phyloP scores from a whole-genome alignment of 53 echinoderm and acorn worm genomes.

The Luidia sarsii region DNA sequence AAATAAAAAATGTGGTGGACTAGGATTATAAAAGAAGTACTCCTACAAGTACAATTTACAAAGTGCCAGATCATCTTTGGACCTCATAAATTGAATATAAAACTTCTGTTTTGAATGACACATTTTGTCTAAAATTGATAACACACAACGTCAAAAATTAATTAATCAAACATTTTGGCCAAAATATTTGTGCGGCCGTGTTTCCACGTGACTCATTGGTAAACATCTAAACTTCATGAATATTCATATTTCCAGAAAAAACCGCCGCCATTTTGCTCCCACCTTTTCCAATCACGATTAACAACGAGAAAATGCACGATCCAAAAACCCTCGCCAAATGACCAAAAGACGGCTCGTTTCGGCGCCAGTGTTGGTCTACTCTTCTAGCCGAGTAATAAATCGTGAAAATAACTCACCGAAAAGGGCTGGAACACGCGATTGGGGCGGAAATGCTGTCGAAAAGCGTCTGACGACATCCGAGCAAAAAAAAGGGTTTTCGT shows the following conservation, averaged over 20 bases:
- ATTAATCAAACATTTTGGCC: no score
- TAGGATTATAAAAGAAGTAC: no score
- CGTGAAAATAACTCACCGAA: background rate
- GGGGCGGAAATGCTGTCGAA: slow-evolving; percentile 7
- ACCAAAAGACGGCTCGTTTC: background rate
- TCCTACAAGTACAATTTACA: no score
- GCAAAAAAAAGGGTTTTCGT: slow-evolving; percentile 11
- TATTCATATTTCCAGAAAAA: slow-evolving; percentile 29
- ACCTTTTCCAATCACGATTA: slow-evolving; percentile 41
- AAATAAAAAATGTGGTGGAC: no score
- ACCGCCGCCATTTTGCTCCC: slow-evolving; percentile 45
- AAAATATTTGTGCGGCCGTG: no score
- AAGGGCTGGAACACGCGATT: slow-evolving; percentile 1
- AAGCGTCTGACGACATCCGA: slow-evolving; percentile 43
- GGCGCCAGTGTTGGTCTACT: background rate
- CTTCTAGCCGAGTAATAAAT: background rate
- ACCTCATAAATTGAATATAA: no score
- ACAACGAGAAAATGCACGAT: slow-evolving; percentile 8
- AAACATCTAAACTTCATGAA: slow-evolving; percentile 20
- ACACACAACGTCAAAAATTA: no score
- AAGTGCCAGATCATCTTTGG: no score
- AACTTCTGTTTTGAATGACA: no score
- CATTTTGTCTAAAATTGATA: no score
- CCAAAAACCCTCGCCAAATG: background rate
- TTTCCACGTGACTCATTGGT: no score